Evolutionary conservation across 1,140 invertebrate genomes (phyloP), one percentile per base, ranked within the genome.

Genomic region (Eumeta japonica): DNA sequence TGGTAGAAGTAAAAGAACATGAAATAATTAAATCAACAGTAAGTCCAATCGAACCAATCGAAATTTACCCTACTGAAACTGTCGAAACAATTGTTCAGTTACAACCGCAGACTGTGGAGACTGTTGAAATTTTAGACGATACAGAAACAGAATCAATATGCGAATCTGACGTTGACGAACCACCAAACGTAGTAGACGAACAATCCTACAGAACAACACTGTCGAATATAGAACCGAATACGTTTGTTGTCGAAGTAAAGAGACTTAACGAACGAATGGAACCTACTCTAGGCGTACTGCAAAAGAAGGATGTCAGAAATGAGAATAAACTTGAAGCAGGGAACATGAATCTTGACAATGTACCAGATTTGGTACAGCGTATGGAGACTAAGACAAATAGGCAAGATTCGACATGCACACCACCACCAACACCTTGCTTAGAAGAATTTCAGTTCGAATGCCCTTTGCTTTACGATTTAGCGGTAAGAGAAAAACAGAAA

Each of bases 1-100:
- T 81, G n/a, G 78, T 81, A 2, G 83, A 80, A 43, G 50, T 84
- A 33, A 62, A 81, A 67, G 76, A 78, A 62, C 60, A 76, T 58
- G 80, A 81, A 52, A 80, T 81, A 29, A 47, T 77, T 2, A 79
- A 79, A 48, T 71, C 76, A 1, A 45, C 70, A 10, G 68, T 76
- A 2, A 60, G 66, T 3, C 48, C 67, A 3, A 38, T 79, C 46
- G 52, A 79, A 62, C 60, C 76, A 41, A 48, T 76, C 41, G 60
- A 80, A 60, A 30, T 53, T 55, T 17, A 48, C 52, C 27, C 55
- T 53, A 1, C 54, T 54, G 12, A 4, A 42, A 57, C n/a, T 57
- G 57, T 74, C n/a, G 66, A 78, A 16, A 67, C 55, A 30, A 47
- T 51, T 1, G 43, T 49, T 11, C 51, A 55, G 7, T 52, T 48